These are phyloP conservation scores for Callithrix jacchus DNA, from an alignment of 2,113 vertebrate species.

Conservation along the genomic window DNA sequence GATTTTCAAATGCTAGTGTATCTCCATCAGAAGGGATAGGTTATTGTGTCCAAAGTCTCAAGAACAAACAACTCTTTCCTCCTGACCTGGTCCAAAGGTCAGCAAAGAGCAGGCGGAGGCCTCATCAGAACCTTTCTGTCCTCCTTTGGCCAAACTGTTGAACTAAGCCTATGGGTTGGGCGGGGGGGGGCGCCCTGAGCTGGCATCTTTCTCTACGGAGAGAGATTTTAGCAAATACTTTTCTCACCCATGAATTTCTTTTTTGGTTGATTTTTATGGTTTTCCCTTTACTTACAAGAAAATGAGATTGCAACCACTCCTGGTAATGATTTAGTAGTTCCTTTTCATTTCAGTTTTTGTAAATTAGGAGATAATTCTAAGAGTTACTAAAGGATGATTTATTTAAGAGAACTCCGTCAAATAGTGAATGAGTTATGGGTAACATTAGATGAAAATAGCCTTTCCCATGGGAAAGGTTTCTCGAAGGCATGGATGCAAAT, in stretches of 20 bases:
- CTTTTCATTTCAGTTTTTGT: slow-evolving; percentile 92
- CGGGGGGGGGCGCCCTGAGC: slow-evolving; percentile 14
- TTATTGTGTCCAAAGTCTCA: slow-evolving; percentile 69
- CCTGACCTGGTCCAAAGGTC: neutral
- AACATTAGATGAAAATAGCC: slow-evolving; percentile 88
- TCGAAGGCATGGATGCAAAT: slow-evolving; percentile 95
- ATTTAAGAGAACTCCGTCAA: slow-evolving; percentile 91
- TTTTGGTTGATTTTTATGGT: slow-evolving; percentile 60
- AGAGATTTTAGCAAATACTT: slow-evolving; percentile 75
- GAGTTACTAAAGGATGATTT: slow-evolving; percentile 92
- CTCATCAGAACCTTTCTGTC: slow-evolving; percentile 42
- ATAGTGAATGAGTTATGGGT: slow-evolving; percentile 89
- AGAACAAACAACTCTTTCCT: slow-evolving; percentile 42
- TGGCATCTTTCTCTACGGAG: slow-evolving; percentile 75
- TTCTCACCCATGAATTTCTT: slow-evolving; percentile 69
- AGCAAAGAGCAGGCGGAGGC: neutral
- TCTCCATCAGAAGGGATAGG: slow-evolving; percentile 69
- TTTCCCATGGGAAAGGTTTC: slow-evolving; percentile 86
- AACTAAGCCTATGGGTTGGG: neutral
- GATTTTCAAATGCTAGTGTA: slow-evolving; percentile 72
- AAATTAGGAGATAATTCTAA: slow-evolving; percentile 92
- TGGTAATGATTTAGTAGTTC: slow-evolving; percentile 83
- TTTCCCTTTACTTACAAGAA: slow-evolving; percentile 77
- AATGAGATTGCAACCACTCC: slow-evolving; percentile 76
- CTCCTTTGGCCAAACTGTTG: slow-evolving; percentile 69